A percentile compares a stretch with the other conserved stretches of the same genome.
Evolutionary conservation across 2,888 invertebrate genomes (phyloP).

Genomic region (Congeria kusceri): DNA sequence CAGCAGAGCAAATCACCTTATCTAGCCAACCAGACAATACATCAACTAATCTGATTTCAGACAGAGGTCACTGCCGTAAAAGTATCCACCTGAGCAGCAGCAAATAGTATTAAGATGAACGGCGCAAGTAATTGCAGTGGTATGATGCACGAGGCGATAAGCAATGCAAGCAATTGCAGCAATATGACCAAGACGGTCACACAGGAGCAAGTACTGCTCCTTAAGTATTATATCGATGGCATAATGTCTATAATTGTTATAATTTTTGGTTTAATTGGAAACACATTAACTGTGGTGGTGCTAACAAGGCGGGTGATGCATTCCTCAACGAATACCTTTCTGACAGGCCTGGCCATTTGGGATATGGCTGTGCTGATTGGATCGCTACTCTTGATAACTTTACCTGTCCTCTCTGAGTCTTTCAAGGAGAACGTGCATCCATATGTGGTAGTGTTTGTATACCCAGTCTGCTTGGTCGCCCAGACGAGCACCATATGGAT

Average conservation of each 20-base stretch:
- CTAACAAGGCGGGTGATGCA: constrained; percentile 89
- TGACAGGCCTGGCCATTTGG: constrained; percentile 83
- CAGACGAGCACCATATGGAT: constrained; percentile 98
- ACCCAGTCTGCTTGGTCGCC: constrained; percentile 93
- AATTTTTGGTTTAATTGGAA: constrained; percentile 90
- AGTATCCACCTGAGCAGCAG: too few species aligned
- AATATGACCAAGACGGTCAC: constrained; percentile 6
- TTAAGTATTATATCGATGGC: constrained; percentile 75
- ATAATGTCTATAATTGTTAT: constrained; percentile 78
- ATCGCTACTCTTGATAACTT: constrained; percentile 80
- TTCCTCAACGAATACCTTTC: constrained; percentile 89
- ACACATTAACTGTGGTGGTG: constrained; percentile 87
- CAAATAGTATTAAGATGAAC: too few species aligned
- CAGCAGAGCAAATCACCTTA: too few species aligned
- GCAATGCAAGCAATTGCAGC: too few species aligned
- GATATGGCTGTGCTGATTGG: constrained; percentile 82
- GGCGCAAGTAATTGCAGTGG: neutral
- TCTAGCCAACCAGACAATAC: too few species aligned
- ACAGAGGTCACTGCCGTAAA: too few species aligned
- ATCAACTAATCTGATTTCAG: too few species aligned
- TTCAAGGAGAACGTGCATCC: constrained; percentile 74
- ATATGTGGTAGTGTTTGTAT: constrained; percentile 82
- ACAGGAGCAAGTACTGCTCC: constrained; percentile 20
- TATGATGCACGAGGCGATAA: too few species aligned
- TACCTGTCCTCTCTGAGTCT: constrained; percentile 71